Percentiles rank a stretch among this genome's conserved stretches.
These are phyloP conservation scores for Drosophila prolongata DNA, from an alignment of 2,888 invertebrate genomes.

Conservation along the genomic window DNA sequence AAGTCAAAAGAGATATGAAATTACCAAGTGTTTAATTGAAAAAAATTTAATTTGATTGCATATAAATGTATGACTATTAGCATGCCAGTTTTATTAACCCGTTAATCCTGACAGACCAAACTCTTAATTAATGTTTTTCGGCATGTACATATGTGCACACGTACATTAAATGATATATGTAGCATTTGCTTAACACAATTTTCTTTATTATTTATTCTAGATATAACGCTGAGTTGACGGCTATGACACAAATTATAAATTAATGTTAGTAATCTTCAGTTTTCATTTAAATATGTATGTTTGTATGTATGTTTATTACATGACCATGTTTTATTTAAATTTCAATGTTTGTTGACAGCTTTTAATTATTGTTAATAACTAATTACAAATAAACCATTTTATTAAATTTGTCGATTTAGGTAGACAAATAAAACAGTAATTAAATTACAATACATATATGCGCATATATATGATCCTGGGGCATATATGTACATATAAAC, in stretches of 20 bases:
- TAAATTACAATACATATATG: slow-evolving; percentile 65
- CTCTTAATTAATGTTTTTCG: slow-evolving; percentile 31
- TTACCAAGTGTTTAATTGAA: neutral
- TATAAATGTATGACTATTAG: slow-evolving; percentile 33
- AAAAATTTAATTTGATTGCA: slow-evolving; percentile 20
- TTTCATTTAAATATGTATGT: slow-evolving; percentile 51
- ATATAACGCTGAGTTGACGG: slow-evolving; percentile 52
- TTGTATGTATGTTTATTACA: slow-evolving; percentile 52
- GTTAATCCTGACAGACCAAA: slow-evolving; percentile 31
- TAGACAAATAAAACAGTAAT: slow-evolving; percentile 56
- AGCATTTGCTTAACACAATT: slow-evolving; percentile 55
- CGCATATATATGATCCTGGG: slow-evolving; percentile 54
- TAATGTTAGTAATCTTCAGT: slow-evolving; percentile 60
- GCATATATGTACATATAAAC: slow-evolving; percentile 61
- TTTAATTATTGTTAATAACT: slow-evolving; percentile 65
- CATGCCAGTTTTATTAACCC: slow-evolving; percentile 35
- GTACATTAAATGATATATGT: slow-evolving; percentile 35
- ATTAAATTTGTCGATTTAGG: slow-evolving; percentile 59
- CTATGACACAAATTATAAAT: slow-evolving; percentile 57
- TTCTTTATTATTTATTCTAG: slow-evolving; percentile 49
- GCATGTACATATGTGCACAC: slow-evolving; percentile 34
- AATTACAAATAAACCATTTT: slow-evolving; percentile 69
- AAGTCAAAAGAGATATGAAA: neutral
- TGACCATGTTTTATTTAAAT: slow-evolving; percentile 68
- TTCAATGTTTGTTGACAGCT: slow-evolving; percentile 68